Conservation (phyloP, 2,888 invertebrate genomes). For the Zelleria hepariella region DNA sequence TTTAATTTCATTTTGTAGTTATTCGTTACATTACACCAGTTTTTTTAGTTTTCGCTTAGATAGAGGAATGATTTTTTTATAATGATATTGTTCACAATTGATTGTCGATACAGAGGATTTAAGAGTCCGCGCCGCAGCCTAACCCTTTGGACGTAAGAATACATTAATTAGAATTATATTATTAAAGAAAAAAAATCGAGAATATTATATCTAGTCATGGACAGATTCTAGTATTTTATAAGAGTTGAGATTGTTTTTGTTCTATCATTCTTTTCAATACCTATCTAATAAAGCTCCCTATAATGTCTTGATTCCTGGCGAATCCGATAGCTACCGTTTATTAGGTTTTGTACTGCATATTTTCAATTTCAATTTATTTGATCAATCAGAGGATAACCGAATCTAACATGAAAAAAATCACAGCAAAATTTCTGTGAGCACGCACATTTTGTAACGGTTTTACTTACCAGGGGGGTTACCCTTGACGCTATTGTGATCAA, state of each 20-base stretch:
- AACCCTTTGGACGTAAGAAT: not conserved
- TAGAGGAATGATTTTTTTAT: not conserved
- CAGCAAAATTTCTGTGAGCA: too few relatives aligned
- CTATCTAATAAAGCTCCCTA: constrained; percentile 1
- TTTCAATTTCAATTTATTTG: too few relatives aligned
- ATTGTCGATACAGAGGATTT: not conserved
- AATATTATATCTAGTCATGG: not conserved
- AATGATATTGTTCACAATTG: not conserved
- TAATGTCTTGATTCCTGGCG: not conserved
- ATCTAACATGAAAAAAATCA: too few relatives aligned
- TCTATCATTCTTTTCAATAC: not conserved
- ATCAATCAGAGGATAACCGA: too few relatives aligned
- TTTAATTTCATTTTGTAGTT: too few relatives aligned
- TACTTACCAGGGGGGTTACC: too few relatives aligned
- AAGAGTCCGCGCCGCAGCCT: too few relatives aligned
- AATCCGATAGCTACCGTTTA: not conserved
- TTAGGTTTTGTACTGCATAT: too few relatives aligned
- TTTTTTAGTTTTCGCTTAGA: not conserved
- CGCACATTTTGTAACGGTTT: too few relatives aligned
- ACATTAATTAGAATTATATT: not conserved
- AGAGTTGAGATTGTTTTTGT: not conserved
- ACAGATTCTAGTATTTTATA: not conserved
- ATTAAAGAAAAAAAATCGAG: not conserved
- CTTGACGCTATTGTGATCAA: too few relatives aligned
- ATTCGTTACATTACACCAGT: not conserved